phyloP scores from a whole-genome alignment of 1,140 invertebrate genomes.

The Drosophila grimshawi region DNA sequence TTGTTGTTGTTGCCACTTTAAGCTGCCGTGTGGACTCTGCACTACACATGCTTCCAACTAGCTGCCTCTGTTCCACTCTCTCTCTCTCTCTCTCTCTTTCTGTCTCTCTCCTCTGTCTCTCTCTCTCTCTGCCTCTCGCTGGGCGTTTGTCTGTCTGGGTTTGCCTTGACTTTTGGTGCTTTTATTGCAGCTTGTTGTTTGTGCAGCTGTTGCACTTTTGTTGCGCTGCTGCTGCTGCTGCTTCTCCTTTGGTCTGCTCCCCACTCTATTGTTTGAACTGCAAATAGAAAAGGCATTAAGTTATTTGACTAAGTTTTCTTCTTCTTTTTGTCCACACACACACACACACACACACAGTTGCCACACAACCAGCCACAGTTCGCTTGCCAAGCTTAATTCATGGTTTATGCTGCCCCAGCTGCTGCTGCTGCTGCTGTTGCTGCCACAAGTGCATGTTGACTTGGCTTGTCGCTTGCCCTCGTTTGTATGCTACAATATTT shows the following conservation, averaged over 20 bases:
- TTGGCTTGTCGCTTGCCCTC: conserved; percentile 73
- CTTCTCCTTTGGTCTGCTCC: conserved; percentile 21
- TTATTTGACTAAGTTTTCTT: conserved; percentile 77
- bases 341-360: conserved; percentile 15
- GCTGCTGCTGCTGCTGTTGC: conserved; percentile 21
- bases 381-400: conserved; percentile 44
- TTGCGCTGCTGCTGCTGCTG: conserved; percentile 39
- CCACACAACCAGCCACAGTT: conserved; percentile 13
- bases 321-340: neutral
- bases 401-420: conserved; percentile 14
- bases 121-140: conserved; percentile 11
- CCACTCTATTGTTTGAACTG: conserved; percentile 70
- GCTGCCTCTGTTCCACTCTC: conserved; percentile 1
- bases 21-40: conserved; percentile 72
- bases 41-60: conserved; percentile 71
- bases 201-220: conserved; percentile 79
- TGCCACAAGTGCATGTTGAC: conserved; percentile 62
- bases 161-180: conserved; percentile 50
- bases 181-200: conserved; percentile 42
- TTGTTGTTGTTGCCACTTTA: conserved; percentile 72
- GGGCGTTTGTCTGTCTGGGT: conserved; percentile 22
- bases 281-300: conserved; percentile 80
- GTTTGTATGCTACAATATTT: conserved; percentile 78
- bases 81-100: conserved; percentile 11
- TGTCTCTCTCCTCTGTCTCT: conserved; percentile 14